Evolutionary conservation across 1,140 invertebrate genomes (phyloP).

Genomic region (Coelopa frigida): DNA sequence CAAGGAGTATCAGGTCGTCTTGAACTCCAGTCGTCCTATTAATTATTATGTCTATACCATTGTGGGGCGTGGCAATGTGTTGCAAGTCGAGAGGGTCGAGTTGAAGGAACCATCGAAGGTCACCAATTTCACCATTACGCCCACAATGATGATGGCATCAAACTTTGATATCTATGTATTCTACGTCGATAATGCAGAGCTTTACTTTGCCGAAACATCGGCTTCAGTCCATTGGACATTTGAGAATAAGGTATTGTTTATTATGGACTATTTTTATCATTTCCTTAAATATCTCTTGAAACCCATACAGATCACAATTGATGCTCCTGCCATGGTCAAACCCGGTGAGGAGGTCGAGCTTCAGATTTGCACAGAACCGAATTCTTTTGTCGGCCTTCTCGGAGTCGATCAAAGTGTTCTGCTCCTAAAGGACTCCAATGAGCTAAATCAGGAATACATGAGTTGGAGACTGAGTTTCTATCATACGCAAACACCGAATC

Average conservation of each 20-base stretch:
- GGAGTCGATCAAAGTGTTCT: conserved; percentile 81
- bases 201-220: no score
- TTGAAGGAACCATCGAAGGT: conserved; percentile 24
- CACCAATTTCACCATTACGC: conserved; percentile 51
- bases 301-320: conserved; percentile 42
- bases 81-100: conserved; percentile 60
- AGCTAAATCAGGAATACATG: conserved; percentile 28
- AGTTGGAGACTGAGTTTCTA: conserved; percentile 37
- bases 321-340: conserved; percentile 47
- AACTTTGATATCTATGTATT: conserved; percentile 69
- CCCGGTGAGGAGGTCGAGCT: conserved; percentile 66
- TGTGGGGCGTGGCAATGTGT: conserved; percentile 78
- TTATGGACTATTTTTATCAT: no score
- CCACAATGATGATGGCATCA: conserved; percentile 71
- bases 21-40: conserved; percentile 75
- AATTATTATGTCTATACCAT: conserved; percentile 72
- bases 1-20: conserved; percentile 64
- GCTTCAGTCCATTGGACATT: no score
- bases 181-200: no score
- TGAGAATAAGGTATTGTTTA: no score
- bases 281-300: conserved; percentile 50
- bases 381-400: conserved; percentile 76
- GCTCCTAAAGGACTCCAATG: conserved; percentile 47
- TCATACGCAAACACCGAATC: conserved; percentile 27
- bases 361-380: conserved; percentile 65